Percentiles rank a stretch among this genome's conserved stretches.
These are phyloP conservation scores for Cyanoramphus novaezelandiae DNA, from an alignment of 2,113 vertebrate species.

Conservation along the genomic window DNA sequence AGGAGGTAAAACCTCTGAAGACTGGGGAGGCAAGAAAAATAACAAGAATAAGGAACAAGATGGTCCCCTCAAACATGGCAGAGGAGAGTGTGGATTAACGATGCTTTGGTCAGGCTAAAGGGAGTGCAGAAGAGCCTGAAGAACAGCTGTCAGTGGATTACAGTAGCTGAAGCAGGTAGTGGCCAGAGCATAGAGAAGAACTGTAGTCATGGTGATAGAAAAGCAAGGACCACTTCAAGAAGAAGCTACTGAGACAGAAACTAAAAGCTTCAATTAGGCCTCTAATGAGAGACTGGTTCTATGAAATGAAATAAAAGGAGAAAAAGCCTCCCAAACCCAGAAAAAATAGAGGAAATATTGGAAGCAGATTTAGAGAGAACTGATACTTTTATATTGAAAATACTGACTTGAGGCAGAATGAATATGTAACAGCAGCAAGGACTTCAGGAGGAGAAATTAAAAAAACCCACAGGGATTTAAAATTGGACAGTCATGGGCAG, in stretches of 20 bases:
- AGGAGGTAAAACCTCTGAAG: neutral
- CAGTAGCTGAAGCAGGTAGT: neutral
- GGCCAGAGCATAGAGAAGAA: neutral
- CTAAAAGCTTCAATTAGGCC: neutral
- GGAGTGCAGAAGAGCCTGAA: neutral
- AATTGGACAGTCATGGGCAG: neutral
- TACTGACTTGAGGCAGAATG: neutral
- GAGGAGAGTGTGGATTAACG: neutral
- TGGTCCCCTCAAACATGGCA: neutral
- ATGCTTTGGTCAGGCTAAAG: neutral
- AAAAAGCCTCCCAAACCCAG: neutral
- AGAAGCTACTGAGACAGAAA: neutral
- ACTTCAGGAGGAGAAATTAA: neutral
- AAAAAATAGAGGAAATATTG: neutral
- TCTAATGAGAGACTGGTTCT: neutral
- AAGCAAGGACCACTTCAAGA: neutral
- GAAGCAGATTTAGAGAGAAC: neutral
- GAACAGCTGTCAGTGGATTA: neutral
- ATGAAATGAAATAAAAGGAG: neutral
- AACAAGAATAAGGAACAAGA: neutral
- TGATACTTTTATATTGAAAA: neutral
- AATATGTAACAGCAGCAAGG: neutral
- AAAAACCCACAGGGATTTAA: neutral
- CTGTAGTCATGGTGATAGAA: neutral
- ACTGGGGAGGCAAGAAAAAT: neutral